Evolutionary conservation across 2,113 vertebrate species (phyloP).

Genomic region (Centropus unirufus): DNA sequence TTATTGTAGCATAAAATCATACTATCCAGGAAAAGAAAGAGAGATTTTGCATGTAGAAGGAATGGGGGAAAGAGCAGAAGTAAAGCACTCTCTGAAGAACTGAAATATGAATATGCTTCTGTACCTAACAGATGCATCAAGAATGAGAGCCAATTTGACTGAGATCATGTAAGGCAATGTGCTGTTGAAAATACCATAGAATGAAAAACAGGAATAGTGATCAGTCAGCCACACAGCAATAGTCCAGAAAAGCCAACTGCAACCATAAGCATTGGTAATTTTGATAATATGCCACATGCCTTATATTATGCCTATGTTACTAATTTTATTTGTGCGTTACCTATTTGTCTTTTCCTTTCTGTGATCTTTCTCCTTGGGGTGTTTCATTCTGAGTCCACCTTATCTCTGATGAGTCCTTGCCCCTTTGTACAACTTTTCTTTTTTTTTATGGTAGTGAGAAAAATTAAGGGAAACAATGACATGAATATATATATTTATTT

Average conservation of each 20-base stretch:
- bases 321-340: background rate
- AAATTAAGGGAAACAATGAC: background rate
- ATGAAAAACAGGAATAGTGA: background rate
- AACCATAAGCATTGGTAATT: background rate
- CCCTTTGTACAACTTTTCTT: background rate
- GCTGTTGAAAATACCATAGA: background rate
- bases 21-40: background rate
- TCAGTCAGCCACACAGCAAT: background rate
- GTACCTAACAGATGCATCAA: background rate
- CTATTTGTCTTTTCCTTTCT: background rate
- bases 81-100: background rate
- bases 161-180: background rate
- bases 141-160: background rate
- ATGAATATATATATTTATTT: background rate
- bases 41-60: background rate
- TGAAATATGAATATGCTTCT: background rate
- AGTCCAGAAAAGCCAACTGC: background rate
- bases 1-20: background rate
- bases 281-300: rapidly evolving
- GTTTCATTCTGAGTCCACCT: background rate
- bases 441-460: background rate
- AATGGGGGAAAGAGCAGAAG: background rate
- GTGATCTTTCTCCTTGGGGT: background rate
- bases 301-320: background rate
- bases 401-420: background rate